These are phyloP conservation scores for Alaudala cheleensis DNA, from an alignment of 2,113 vertebrate genomes.

Conservation along the genomic window DNA sequence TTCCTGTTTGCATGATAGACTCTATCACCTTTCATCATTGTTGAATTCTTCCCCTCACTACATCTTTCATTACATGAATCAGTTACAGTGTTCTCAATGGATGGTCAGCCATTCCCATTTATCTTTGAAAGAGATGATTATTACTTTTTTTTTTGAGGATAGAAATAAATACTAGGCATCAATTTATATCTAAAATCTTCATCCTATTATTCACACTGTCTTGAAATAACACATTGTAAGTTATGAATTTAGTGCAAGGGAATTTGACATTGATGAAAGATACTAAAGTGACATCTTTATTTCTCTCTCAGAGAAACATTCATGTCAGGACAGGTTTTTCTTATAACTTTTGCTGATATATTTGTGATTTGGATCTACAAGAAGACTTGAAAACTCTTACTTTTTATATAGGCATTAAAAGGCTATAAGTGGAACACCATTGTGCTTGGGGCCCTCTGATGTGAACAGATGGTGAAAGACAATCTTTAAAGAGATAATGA, in stretches of 20 bases:
- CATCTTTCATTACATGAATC: neutral
- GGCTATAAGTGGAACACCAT: neutral
- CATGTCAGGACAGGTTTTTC: neutral
- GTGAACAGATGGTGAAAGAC: neutral
- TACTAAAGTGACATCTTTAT: neutral
- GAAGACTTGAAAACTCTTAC: neutral
- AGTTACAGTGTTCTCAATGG: neutral
- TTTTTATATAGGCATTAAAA: neutral
- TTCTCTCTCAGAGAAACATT: neutral
- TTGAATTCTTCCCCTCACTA: neutral
- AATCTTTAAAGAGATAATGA: neutral
- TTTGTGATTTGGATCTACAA: neutral
- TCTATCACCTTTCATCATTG: neutral
- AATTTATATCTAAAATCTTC: neutral
- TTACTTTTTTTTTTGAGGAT: neutral
- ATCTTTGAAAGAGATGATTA: neutral
- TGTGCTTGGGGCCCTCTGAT: neutral
- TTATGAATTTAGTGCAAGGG: neutral
- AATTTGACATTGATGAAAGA: neutral
- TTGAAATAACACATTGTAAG: neutral
- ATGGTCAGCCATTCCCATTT: neutral
- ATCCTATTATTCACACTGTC: neutral
- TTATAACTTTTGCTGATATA: neutral
- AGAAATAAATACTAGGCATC: neutral
- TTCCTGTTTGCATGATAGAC: neutral